A percentile compares a stretch with the other conserved stretches of the same genome.
Evolutionary conservation across 2,113 vertebrate species (phyloP).

Genomic region (Chaetura pelagica): DNA sequence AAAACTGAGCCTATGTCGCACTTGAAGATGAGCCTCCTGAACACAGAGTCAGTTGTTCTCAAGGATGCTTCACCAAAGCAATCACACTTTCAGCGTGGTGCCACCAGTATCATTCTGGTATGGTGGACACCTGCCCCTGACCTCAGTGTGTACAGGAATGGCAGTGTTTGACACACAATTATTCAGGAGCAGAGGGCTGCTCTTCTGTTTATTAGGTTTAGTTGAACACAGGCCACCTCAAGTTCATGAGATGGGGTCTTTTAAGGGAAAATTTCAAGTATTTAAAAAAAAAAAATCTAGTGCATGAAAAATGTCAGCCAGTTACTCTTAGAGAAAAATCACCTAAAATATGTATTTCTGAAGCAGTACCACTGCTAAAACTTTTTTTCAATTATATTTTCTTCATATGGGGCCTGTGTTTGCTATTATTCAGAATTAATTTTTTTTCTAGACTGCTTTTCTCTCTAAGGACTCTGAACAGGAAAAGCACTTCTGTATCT

Average conservation of each 20-base stretch:
- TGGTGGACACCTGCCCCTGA: background rate
- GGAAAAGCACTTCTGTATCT: background rate
- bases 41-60: background rate
- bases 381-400: background rate
- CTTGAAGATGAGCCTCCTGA: background rate
- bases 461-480: background rate
- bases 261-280: background rate
- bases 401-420: background rate
- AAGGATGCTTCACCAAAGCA: background rate
- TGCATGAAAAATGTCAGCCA: background rate
- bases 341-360: background rate
- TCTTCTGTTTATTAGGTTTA: background rate
- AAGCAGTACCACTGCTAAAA: background rate
- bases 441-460: background rate
- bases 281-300: background rate
- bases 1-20: background rate
- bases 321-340: background rate
- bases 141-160: background rate
- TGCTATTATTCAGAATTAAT: background rate
- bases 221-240: background rate
- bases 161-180: background rate
- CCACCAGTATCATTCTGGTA: background rate
- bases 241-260: background rate
- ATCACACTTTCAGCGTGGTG: background rate
- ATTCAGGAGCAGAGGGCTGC: background rate